These are phyloP conservation scores for Luehdorfia chinensis DNA, from an alignment of 1,140 invertebrate species.

Conservation along the genomic window DNA sequence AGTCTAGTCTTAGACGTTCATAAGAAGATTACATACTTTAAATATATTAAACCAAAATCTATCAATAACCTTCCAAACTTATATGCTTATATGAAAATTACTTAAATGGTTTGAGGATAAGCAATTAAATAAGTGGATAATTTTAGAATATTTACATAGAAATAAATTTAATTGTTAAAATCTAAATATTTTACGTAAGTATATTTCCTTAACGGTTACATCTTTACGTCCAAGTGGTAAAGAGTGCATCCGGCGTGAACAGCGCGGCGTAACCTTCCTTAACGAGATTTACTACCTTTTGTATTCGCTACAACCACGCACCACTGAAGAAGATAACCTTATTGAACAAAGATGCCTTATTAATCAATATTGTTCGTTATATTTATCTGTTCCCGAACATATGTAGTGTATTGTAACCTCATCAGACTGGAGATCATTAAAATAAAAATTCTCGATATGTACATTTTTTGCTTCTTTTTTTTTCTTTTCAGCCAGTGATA, in stretches of 20 bases:
- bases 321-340: conserved; percentile 31
- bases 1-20: too few species aligned
- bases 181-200: background rate
- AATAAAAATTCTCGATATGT: background rate
- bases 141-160: too few species aligned
- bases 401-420: conserved; percentile 3
- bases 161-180: too few species aligned
- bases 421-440: background rate
- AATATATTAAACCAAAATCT: too few species aligned
- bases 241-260: conserved; percentile 33
- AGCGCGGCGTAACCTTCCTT: conserved; percentile 47
- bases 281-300: conserved; percentile 58
- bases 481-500: background rate
- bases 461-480: conserved; percentile 4
- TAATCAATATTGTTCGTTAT: conserved; percentile 13
- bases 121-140: too few species aligned
- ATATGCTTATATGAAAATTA: too few species aligned
- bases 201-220: background rate
- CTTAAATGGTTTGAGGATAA: too few species aligned
- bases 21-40: too few species aligned
- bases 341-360: conserved; percentile 15
- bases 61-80: too few species aligned
- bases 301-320: conserved; percentile 29
- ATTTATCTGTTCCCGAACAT: conserved; percentile 7
- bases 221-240: conserved; percentile 11